Conservation (phyloP, 2,888 invertebrate genomes). For the Troglohyphantes excavatus region DNA sequence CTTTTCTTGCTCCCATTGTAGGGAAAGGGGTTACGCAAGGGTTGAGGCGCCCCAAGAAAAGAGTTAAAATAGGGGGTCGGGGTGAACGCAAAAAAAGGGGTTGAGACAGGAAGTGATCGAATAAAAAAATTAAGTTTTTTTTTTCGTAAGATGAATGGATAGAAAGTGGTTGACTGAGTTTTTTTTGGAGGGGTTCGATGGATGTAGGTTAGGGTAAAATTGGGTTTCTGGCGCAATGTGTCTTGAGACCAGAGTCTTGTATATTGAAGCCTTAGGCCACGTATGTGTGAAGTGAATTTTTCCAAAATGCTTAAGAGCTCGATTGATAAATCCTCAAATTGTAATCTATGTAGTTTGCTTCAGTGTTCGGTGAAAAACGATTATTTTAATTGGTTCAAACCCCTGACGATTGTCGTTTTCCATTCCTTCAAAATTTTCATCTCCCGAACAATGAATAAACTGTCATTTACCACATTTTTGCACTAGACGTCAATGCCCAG, state of each 20-base stretch:
- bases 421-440: too few relatives aligned
- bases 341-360: too few relatives aligned
- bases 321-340: too few relatives aligned
- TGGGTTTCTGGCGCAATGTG: background rate
- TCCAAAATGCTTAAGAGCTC: too few relatives aligned
- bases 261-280: too few relatives aligned
- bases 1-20: constrained; percentile 7
- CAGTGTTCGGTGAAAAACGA: too few relatives aligned
- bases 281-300: too few relatives aligned
- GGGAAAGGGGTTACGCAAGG: constrained; percentile 44
- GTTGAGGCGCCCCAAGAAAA: constrained; percentile 8
- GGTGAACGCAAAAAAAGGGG: constrained; percentile 18
- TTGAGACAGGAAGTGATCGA: constrained; percentile 48
- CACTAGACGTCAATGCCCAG: too few relatives aligned
- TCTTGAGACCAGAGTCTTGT: background rate
- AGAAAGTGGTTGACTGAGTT: background rate
- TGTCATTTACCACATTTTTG: too few relatives aligned
- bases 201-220: background rate
- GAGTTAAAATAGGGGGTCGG: constrained; percentile 42
- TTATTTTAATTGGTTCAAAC: too few relatives aligned
- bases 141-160: background rate
- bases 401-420: too few relatives aligned
- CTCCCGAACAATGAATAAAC: too few relatives aligned
- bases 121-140: constrained; percentile 14
- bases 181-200: background rate